Base-by-base conservation (phyloP, 2,113 vertebrate genomes). In the Vidua chalybeata region DNA sequence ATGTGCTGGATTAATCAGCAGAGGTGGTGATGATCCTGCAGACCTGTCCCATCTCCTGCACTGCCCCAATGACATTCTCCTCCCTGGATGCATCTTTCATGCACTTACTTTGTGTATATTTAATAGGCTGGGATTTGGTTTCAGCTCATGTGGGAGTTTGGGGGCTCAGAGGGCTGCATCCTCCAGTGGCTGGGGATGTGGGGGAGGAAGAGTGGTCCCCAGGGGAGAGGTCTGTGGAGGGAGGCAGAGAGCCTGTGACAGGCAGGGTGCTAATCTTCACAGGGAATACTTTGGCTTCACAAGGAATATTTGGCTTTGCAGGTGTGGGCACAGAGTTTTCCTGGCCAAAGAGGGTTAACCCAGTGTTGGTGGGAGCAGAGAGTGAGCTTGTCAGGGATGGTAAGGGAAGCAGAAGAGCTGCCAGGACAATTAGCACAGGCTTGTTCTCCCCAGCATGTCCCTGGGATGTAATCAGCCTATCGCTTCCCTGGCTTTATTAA, bases 371-470 rank as follows among this genome's bases (percentile, higher is more conserved):
- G 18, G 82, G 71, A 88, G 67, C 63, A 49, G 83, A 72, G 28
- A 85, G 46, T 23, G 52, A 82, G 74, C 4, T 3, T 76, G 81
- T 75, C 5, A 3, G 39, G 35, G 61, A 45, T 87, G 0, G 1
- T 26, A 45, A 64, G 78, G 59, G 82, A 93, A 75, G 75, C 1
- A 1, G 74, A 78, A 66, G 54, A 89, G 69, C 79, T 96, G 94
- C 95, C 90, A 94, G 62, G 85, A 90, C 75, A 96, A 88, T 95
- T 95, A 94, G 79, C 79, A 66, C 15, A 27, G 75, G 58, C 83
- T 96, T 85, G 54, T 96, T 96, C 67, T 87, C n/a, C 23, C 54
- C 78, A 80, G 85, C 82, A 56, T 2, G 1, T 91, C 90, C 45
- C 88, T 45, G 74, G 69, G 87, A 75, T 76, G 14, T 76, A 76